A percentile compares a stretch with the other conserved stretches of the same genome.
Conservation (phyloP, 2,113 vertebrate genomes). For the Gopherus evgoodei region DNA sequence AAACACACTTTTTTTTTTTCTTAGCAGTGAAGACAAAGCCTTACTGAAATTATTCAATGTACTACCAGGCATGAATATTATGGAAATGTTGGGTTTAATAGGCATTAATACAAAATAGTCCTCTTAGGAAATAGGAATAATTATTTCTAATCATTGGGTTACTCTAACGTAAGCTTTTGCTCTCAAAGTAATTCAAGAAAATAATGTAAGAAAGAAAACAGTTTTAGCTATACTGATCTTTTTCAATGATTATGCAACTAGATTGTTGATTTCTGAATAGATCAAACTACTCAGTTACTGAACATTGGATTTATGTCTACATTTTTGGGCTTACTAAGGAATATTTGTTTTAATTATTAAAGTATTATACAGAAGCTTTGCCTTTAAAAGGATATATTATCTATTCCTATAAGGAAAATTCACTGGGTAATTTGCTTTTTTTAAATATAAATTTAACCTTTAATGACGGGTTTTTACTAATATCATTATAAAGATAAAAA, state of each 20-base stretch:
- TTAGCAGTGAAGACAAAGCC: neutral
- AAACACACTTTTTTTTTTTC: neutral
- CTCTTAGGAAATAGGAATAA: neutral
- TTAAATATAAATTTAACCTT: neutral
- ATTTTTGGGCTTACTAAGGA: neutral
- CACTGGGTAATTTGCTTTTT: neutral
- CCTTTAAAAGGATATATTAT: neutral
- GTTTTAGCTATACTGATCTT: neutral
- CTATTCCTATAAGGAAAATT: neutral
- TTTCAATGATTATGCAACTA: neutral
- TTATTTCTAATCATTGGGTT: neutral
- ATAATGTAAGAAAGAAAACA: neutral
- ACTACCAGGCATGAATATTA: neutral
- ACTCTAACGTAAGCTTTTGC: neutral
- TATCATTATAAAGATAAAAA: neutral
- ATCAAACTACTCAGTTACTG: neutral
- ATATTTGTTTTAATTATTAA: no score
- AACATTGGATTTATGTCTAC: neutral
- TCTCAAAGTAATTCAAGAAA: neutral
- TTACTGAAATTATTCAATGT: neutral
- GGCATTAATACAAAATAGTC: neutral
- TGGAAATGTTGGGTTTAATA: neutral
- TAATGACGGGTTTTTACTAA: neutral
- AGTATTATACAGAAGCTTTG: neutral
- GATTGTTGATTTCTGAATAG: neutral